Percentiles rank a stretch among this genome's conserved stretches.
Conservation (phyloP, 1,140 invertebrate genomes). For the Hormaphis cornu region DNA sequence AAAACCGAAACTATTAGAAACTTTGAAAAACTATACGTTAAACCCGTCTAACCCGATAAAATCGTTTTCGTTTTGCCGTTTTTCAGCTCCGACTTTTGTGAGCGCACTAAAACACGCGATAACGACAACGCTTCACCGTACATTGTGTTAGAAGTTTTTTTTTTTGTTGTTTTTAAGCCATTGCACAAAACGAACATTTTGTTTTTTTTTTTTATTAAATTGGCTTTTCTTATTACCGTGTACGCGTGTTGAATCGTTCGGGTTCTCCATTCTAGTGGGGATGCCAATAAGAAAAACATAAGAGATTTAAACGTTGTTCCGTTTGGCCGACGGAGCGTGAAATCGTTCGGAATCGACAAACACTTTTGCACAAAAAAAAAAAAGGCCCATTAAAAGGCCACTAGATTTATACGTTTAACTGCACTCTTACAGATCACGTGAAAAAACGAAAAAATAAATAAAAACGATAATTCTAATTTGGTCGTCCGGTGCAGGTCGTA, state of each 20-base stretch:
- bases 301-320: slow-evolving; percentile 30
- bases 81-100: too few species aligned
- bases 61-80: too few species aligned
- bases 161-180: too few species aligned
- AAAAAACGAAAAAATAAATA: too few species aligned
- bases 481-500: too few species aligned
- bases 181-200: neutral
- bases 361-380: neutral
- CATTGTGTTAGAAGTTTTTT: neutral
- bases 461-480: too few species aligned
- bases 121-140: neutral
- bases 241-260: neutral
- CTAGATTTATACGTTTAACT: slow-evolving; percentile 10
- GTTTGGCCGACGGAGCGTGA: slow-evolving; percentile 11
- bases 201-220: neutral
- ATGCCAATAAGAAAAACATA: neutral
- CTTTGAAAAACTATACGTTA: too few species aligned
- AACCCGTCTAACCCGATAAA: too few species aligned
- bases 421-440: too few species aligned
- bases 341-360: slow-evolving; percentile 24
- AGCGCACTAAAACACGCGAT: neutral
- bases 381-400: slow-evolving; percentile 15
- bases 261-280: neutral
- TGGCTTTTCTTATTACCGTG: slow-evolving; percentile 8
- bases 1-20: too few species aligned